A percentile compares a stretch with the other conserved stretches of the same genome.
Evolutionary conservation across 2,888 invertebrate species (phyloP).

Genomic region (Cheilosia scutellata): DNA sequence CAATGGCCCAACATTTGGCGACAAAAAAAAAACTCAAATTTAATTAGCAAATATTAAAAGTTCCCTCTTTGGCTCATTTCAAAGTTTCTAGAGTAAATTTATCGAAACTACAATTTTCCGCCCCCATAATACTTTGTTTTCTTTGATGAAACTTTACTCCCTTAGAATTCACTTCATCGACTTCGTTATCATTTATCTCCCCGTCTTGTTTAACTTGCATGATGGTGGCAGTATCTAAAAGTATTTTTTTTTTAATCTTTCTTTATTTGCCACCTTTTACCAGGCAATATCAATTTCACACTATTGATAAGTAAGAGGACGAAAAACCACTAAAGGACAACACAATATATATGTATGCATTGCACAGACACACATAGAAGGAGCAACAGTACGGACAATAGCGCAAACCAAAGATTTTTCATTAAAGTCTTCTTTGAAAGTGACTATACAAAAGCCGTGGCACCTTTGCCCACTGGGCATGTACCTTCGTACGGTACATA

Average conservation of each 20-base stretch:
- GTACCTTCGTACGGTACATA: neutral
- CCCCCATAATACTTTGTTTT: neutral
- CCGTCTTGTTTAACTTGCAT: constrained; percentile 19
- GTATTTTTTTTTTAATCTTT: constrained; percentile 15
- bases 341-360: constrained; percentile 1
- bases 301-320: constrained; percentile 34
- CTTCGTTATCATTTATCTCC: neutral
- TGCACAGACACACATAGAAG: neutral
- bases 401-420: constrained; percentile 40
- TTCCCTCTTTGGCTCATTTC: neutral
- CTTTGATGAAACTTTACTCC: constrained; percentile 31
- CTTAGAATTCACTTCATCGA: neutral
- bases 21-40: neutral
- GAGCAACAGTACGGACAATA: constrained; percentile 26
- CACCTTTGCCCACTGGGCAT: constrained; percentile 22
- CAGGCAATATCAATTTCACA: constrained; percentile 51
- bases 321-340: constrained; percentile 1
- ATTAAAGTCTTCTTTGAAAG: constrained; percentile 54
- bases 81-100: neutral
- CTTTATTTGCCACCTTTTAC: neutral
- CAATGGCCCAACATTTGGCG: neutral
- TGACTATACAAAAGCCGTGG: constrained; percentile 38
- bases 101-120: neutral
- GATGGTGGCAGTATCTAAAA: constrained; percentile 22
- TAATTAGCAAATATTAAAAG: neutral